Conservation (phyloP, 2,888 invertebrate genomes). For the Carterocephalus palaemon region DNA sequence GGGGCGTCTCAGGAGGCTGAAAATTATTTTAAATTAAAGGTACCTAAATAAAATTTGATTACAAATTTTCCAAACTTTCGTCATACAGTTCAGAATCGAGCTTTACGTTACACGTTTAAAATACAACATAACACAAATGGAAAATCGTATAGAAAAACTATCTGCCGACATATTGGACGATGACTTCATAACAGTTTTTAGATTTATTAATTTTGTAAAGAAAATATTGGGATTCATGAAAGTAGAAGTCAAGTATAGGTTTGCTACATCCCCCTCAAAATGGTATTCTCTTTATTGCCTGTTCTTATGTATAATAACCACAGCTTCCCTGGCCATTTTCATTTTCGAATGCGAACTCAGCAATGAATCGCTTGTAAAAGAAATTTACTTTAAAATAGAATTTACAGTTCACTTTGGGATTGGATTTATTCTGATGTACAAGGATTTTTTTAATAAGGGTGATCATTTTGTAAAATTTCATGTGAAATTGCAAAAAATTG, state of each 20-base stretch:
- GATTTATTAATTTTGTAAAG: conserved; percentile 42
- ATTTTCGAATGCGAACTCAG: conserved; percentile 34
- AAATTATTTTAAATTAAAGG: too few species aligned
- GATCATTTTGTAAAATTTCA: conserved; percentile 42
- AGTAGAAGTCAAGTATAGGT: conserved; percentile 48
- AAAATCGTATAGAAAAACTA: conserved; percentile 39
- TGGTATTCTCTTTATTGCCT: conserved; percentile 42
- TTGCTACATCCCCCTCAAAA: conserved; percentile 42
- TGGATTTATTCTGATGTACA: conserved; percentile 37
- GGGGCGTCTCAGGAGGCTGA: too few species aligned
- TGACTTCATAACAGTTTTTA: conserved; percentile 48
- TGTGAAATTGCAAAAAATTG: conserved; percentile 56
- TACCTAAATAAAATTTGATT: too few species aligned
- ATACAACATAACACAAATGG: too few species aligned
- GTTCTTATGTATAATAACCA: conserved; percentile 39
- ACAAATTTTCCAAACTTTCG: too few species aligned
- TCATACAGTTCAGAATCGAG: too few species aligned
- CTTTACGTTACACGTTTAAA: too few species aligned
- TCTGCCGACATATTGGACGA: conserved; percentile 51
- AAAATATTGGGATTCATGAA: conserved; percentile 45
- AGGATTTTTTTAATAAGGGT: conserved; percentile 28
- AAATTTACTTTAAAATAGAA: conserved; percentile 41
- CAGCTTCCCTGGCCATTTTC: conserved; percentile 33
- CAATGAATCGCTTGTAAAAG: conserved; percentile 33
- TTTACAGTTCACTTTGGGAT: conserved; percentile 30